Evolutionary conservation across 35 echinoderm and acorn worm species (phyloP).

Genomic region (Eucidaris tribuloides): DNA sequence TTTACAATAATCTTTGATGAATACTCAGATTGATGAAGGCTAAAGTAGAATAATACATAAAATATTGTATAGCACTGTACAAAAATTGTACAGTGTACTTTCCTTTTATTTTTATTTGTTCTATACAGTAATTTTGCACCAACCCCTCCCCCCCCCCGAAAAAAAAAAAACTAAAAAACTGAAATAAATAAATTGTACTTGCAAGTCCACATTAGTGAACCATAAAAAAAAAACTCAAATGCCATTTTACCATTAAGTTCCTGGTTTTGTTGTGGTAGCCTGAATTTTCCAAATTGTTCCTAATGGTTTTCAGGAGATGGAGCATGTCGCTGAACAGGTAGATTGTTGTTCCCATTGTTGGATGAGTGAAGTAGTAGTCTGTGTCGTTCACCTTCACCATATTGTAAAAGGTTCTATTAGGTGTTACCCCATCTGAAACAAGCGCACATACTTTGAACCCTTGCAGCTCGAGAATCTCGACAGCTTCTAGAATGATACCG

Average conservation of each 20-base stretch:
- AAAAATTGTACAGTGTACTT: too few relatives aligned
- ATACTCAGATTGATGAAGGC: too few relatives aligned
- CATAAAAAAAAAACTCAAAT: too few relatives aligned
- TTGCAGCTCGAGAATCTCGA: slow-evolving; percentile 24
- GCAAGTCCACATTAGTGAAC: too few relatives aligned
- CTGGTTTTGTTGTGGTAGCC: slow-evolving; percentile 51
- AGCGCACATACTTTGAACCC: slow-evolving; percentile 42
- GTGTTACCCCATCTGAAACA: slow-evolving; percentile 45
- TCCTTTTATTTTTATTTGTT: too few relatives aligned
- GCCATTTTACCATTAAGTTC: slow-evolving; percentile 56
- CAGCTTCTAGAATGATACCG: background rate
- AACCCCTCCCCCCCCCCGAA: too few relatives aligned
- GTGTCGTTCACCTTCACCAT: background rate
- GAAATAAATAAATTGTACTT: background rate
- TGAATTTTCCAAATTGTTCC: slow-evolving; percentile 77
- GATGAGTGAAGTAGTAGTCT: background rate
- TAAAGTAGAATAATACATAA: too few relatives aligned
- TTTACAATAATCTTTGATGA: too few relatives aligned
- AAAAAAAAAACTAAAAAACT: too few relatives aligned
- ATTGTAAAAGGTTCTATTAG: slow-evolving; percentile 50
- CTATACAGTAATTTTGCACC: too few relatives aligned
- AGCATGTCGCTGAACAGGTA: slow-evolving; percentile 74
- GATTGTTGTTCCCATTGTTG: background rate
- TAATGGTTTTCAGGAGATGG: slow-evolving; percentile 66
- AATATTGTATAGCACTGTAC: too few relatives aligned